Conservation (phyloP, 2,888 invertebrate species). For the Ecliptopera silaceata region DNA sequence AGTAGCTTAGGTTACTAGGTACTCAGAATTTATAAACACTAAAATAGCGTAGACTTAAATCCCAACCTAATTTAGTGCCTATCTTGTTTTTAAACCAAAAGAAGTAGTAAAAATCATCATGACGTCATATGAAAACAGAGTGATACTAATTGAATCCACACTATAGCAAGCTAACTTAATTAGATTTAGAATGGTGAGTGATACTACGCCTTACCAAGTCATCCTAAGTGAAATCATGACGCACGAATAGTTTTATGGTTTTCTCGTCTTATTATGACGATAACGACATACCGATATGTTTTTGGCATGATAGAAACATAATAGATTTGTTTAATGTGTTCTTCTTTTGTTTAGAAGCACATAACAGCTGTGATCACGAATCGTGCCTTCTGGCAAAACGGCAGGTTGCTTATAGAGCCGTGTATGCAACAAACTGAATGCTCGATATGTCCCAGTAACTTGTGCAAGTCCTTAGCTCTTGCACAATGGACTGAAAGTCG, state of each 20-base stretch:
- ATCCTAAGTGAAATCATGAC: not conserved
- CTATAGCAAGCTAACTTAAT: not conserved
- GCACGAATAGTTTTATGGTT: too few species aligned
- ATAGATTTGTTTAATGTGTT: not conserved
- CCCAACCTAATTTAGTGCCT: too few species aligned
- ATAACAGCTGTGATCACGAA: conserved; percentile 66
- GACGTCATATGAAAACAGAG: conserved; percentile 1
- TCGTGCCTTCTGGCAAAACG: conserved; percentile 64
- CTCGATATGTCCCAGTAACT: conserved; percentile 61
- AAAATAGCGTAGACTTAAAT: too few species aligned
- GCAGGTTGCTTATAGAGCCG: conserved; percentile 69
- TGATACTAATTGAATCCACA: not conserved
- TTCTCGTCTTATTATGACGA: too few species aligned
- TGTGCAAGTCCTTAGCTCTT: conserved; percentile 72
- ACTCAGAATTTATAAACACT: too few species aligned
- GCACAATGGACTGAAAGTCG: conserved; percentile 53
- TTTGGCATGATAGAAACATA: too few species aligned
- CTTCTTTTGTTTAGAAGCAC: conserved; percentile 48
- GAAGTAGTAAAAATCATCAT: not conserved
- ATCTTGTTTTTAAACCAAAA: not conserved
- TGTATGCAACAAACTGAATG: conserved; percentile 66
- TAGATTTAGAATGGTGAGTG: not conserved
- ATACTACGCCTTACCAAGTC: not conserved
- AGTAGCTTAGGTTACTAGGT: too few species aligned
- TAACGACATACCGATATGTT: too few species aligned